phyloP scores from a whole-genome alignment of 2,888 invertebrate genomes.

The Deilephila elpenor region DNA sequence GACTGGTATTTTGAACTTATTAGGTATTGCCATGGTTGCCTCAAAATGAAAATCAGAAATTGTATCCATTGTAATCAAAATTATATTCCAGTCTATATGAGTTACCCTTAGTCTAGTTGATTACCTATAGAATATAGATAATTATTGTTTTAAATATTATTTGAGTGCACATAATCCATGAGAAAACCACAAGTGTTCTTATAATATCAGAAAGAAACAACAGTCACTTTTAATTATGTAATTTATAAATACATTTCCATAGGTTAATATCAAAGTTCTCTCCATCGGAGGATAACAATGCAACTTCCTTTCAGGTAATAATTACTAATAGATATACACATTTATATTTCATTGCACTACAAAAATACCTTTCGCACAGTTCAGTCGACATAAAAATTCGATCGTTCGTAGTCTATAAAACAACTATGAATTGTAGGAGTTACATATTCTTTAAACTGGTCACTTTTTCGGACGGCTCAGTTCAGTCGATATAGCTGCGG shows the following conservation, averaged over 20 bases:
- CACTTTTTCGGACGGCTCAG: not conserved
- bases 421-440: slow-evolving; percentile 27
- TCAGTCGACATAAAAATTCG: slow-evolving; percentile 58
- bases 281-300: slow-evolving; percentile 70
- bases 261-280: slow-evolving; percentile 46
- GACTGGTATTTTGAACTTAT: too few relatives aligned
- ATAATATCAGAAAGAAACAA: not conserved
- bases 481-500: not conserved
- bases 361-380: slow-evolving; percentile 76
- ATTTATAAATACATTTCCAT: slow-evolving; percentile 26
- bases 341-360: slow-evolving; percentile 48
- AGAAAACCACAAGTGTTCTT: not conserved
- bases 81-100: too few relatives aligned
- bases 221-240: slow-evolving; percentile 14
- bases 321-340: slow-evolving; percentile 34
- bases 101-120: too few relatives aligned
- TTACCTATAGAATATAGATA: too few relatives aligned
- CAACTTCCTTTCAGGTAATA: slow-evolving; percentile 38
- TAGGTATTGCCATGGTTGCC: too few relatives aligned
- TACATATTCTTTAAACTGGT: not conserved
- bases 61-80: too few relatives aligned
- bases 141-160: too few relatives aligned
- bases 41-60: too few relatives aligned
- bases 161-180: too few relatives aligned
- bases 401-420: slow-evolving; percentile 17